These are phyloP conservation scores for Eueides isabella DNA, from an alignment of 1,140 invertebrate genomes.

Conservation along the genomic window DNA sequence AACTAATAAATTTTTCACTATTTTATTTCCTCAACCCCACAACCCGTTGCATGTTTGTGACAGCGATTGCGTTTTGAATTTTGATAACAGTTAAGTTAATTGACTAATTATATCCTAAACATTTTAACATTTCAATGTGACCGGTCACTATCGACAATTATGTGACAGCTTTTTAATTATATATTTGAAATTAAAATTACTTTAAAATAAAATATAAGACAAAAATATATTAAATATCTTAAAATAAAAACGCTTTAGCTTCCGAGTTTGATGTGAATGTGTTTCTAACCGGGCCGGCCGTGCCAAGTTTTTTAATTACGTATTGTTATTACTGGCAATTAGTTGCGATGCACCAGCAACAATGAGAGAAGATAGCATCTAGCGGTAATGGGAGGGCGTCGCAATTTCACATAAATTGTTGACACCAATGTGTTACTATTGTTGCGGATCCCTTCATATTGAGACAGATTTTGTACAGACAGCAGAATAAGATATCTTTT, in stretches of 20 bases:
- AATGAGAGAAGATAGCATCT: slow-evolving; percentile 35
- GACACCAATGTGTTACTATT: slow-evolving; percentile 37
- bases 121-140: no score
- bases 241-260: not conserved
- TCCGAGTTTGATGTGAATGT: not conserved
- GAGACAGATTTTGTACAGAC: slow-evolving; percentile 34
- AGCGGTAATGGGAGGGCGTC: slow-evolving; percentile 30
- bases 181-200: no score
- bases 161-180: not conserved
- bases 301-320: slow-evolving; percentile 29
- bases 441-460: slow-evolving; percentile 37
- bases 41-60: no score
- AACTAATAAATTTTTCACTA: no score
- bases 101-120: no score
- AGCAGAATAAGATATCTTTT: slow-evolving; percentile 9
- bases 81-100: no score
- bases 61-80: no score
- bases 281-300: not conserved
- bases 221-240: not conserved
- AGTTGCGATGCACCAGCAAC: slow-evolving; percentile 18
- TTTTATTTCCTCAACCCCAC: no score
- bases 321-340: slow-evolving; percentile 35
- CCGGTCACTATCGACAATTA: not conserved
- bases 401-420: slow-evolving; percentile 43
- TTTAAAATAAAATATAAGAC: not conserved